These are phyloP conservation scores for Metacarcinus magister DNA, from an alignment of 2,888 invertebrate genomes.

Conservation along the genomic window DNA sequence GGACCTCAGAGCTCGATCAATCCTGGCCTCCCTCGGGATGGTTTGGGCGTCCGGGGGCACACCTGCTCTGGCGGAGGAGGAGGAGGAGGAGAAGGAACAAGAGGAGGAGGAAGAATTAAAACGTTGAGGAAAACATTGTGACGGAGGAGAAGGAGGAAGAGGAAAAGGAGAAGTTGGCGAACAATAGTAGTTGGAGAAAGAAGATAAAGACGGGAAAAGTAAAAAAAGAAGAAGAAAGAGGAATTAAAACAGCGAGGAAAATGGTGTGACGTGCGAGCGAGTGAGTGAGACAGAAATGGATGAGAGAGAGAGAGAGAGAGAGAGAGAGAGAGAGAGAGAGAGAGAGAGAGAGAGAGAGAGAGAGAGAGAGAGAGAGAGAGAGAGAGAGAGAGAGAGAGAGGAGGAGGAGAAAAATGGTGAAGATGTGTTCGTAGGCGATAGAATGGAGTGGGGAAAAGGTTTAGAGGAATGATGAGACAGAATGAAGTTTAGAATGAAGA, in stretches of 20 bases:
- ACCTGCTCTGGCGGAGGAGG: neutral
- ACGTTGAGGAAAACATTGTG: too few relatives aligned
- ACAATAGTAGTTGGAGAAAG: neutral
- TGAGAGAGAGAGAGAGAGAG: slow-evolving; percentile 14
- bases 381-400: neutral
- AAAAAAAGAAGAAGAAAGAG: neutral
- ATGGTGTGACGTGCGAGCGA: neutral
- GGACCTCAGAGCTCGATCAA: neutral
- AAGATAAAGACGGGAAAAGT: neutral
- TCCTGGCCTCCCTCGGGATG: neutral
- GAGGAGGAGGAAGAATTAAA: neutral
- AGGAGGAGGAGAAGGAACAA: neutral
- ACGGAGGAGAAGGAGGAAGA: neutral
- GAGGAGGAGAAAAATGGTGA: neutral
- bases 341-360: neutral
- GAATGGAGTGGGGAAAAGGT: neutral
- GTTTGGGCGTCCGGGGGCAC: slow-evolving; percentile 3
- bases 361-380: neutral
- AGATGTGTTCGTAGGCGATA: neutral
- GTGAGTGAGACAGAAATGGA: neutral
- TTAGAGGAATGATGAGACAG: neutral
- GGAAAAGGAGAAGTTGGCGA: neutral
- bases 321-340: neutral
- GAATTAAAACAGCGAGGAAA: neutral
- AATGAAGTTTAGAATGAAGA: neutral